phyloP scores from a whole-genome alignment of 1,140 invertebrate species.

The Euwallacea fornicatus region DNA sequence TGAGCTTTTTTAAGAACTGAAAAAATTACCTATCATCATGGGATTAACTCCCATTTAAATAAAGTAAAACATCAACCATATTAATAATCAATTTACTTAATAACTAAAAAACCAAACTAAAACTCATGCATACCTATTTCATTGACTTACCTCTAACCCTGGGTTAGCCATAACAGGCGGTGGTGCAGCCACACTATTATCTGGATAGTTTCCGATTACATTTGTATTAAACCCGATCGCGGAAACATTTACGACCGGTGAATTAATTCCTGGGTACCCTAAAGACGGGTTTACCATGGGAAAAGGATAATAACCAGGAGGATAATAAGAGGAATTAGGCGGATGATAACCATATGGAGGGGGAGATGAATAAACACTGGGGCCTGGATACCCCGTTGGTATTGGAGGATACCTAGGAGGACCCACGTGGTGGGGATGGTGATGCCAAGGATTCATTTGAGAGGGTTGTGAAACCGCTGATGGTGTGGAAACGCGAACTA shows the following conservation, averaged over 20 bases:
- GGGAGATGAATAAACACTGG: slow-evolving; percentile 9
- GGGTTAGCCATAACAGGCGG: slow-evolving; percentile 10
- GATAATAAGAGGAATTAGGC: slow-evolving; percentile 22
- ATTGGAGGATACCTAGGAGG: slow-evolving; percentile 15
- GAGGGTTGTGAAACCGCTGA: slow-evolving; percentile 8
- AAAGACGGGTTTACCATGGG: slow-evolving; percentile 10
- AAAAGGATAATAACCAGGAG: slow-evolving; percentile 24
- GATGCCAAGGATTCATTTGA: slow-evolving; percentile 32
- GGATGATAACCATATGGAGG: slow-evolving; percentile 22
- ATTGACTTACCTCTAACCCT: slow-evolving; percentile 22
- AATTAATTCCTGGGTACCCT: slow-evolving; percentile 7
- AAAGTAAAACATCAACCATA: too few species aligned
- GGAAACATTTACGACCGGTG: slow-evolving; percentile 19
- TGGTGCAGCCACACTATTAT: slow-evolving; percentile 17
- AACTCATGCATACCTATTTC: neutral
- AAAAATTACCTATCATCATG: too few species aligned
- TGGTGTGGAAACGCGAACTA: slow-evolving; percentile 21
- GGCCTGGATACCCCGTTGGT: slow-evolving; percentile 19
- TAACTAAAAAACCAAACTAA: too few species aligned
- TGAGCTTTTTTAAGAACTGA: too few species aligned
- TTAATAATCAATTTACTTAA: too few species aligned
- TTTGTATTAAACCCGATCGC: slow-evolving; percentile 29
- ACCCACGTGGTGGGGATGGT: slow-evolving; percentile 12
- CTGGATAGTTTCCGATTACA: slow-evolving; percentile 21
- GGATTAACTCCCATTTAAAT: too few species aligned